These are phyloP conservation scores for Cataglyphis albicans DNA, from an alignment of 2,888 invertebrate species.

Conservation along the genomic window DNA sequence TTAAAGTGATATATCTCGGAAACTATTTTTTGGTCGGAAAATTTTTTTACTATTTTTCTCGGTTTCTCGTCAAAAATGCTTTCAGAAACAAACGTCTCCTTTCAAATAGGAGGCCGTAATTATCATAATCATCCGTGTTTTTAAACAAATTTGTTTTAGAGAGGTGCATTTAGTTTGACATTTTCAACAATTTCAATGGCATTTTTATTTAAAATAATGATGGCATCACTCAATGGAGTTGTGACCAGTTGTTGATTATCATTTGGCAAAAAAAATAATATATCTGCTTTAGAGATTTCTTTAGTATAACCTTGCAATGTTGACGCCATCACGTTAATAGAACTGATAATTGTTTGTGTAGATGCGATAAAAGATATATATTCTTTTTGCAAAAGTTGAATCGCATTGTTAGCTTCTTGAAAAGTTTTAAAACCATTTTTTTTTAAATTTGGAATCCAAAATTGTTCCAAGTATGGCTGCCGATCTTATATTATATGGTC, in stretches of 20 bases:
- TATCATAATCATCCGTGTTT: no score
- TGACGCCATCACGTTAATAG: background rate
- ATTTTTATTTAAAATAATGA: background rate
- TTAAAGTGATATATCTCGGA: no score
- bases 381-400: background rate
- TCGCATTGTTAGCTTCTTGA: background rate
- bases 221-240: background rate
- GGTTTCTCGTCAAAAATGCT: no score
- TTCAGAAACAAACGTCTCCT: no score
- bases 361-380: background rate
- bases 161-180: no score
- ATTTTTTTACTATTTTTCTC: no score
- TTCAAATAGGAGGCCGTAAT: no score
- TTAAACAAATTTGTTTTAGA: no score
- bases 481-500: slow-evolving; percentile 2
- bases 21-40: no score
- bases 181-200: no score
- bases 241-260: background rate
- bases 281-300: background rate
- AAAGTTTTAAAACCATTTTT: background rate
- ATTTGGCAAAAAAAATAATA: background rate
- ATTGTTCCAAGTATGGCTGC: slow-evolving; percentile 4
- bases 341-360: background rate
- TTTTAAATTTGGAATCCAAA: background rate
- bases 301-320: background rate